Evolutionary conservation across 2,888 invertebrate species (phyloP).

Genomic region (Morpho achilles): DNA sequence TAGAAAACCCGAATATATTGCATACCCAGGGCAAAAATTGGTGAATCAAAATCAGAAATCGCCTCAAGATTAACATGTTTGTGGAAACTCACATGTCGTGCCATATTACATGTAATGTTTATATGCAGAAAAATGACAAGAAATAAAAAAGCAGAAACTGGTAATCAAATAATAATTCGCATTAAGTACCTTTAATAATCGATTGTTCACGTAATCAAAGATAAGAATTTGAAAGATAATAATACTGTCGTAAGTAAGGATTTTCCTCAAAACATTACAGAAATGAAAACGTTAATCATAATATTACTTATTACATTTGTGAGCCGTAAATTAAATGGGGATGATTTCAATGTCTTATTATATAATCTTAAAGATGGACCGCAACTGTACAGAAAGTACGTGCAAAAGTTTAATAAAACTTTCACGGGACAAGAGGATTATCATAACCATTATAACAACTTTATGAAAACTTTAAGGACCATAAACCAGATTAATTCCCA

Average conservation of each 20-base stretch:
- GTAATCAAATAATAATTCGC: too few species aligned
- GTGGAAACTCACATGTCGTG: too few species aligned
- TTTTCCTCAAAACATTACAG: background rate
- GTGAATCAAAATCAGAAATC: too few species aligned
- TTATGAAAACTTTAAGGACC: slow-evolving; percentile 43
- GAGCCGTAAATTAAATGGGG: background rate
- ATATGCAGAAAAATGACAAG: too few species aligned
- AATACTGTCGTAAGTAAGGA: too few species aligned
- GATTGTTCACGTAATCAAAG: background rate
- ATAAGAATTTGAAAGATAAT: background rate
- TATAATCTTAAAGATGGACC: slow-evolving; percentile 32
- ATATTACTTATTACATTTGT: background rate
- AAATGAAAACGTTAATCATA: background rate
- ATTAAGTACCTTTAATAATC: background rate
- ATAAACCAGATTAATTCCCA: slow-evolving; percentile 46
- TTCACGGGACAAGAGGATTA: slow-evolving; percentile 41
- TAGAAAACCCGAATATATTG: too few species aligned
- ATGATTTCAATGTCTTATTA: slow-evolving; percentile 17
- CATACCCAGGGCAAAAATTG: too few species aligned
- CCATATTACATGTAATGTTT: too few species aligned
- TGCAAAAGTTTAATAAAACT: slow-evolving; percentile 37
- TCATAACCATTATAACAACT: slow-evolving; percentile 40
- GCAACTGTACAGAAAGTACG: slow-evolving; percentile 26
- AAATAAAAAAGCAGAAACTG: too few species aligned
- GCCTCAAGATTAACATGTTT: too few species aligned